Evolutionary conservation across 2,797 vertebrate genomes (phyloP), one percentile per base, ranked within the genome.

Genomic region (Mastacembelus armatus): DNA sequence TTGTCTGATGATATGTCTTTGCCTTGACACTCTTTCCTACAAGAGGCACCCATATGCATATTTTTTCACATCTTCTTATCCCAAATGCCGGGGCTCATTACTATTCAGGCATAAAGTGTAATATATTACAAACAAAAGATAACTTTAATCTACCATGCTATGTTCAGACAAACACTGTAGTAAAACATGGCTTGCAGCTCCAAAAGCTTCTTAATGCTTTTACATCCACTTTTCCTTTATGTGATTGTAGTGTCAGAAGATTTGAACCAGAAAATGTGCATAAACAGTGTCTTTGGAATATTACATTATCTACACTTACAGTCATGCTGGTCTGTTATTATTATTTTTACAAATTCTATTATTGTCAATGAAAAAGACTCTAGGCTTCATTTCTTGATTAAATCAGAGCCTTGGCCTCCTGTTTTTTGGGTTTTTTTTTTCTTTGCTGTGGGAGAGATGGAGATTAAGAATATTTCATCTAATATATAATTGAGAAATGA

Each of bases 211-310:
- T 39, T 27, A 16, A 40, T 44, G 18, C 49, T 66, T 58, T 63
- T 21, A 36, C 24, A 33, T 40, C 11, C 3, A 68, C 5, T 39
- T 50, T 66, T 49, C 44, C 19, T 43, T 76, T 42, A 19, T 18
- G 10, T 48, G 43, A 66, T 60, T 7, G 24, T 26, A 22, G 15
- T 6, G 8, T 22, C 10, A 3, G 11, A 65, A 24, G 57, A 70
- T 26, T 29, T 83, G 60, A 83, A 62, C 64, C 69, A 63, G 54
- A 58, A 81, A 74, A 82, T 60, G 14, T 43, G 49, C 15, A 10
- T 18, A 4, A n/a, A n/a, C n/a, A n/a, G n/a, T 57, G 49, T 64
- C 54, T 14, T 54, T 50, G 47, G 42, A 81, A 67, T 72, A 60
- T 48, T 42, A 32, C 10, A 7, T 38, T 56, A 21, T 48, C 29